A percentile compares a stretch with the other conserved stretches of the same genome.
These are phyloP conservation scores for Physocephala rufipes DNA, from an alignment of 2,888 invertebrate genomes.

Conservation along the genomic window DNA sequence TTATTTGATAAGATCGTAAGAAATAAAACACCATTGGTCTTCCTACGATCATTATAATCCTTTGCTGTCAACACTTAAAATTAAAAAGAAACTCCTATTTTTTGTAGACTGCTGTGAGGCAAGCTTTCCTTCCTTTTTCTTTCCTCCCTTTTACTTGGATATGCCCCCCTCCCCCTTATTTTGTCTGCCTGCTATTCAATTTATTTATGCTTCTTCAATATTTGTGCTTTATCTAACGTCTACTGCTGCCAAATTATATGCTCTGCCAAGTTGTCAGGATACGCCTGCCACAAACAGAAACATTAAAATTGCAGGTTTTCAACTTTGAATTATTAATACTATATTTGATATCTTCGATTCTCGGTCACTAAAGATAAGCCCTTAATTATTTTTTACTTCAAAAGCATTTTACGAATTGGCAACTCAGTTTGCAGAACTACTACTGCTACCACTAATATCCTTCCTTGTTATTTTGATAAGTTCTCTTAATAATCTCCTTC, in stretches of 20 bases:
- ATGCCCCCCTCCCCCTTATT: no score
- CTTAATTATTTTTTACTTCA: no score
- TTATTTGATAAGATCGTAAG: no score
- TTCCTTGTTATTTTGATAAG: not conserved
- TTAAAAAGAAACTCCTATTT: constrained; percentile 25
- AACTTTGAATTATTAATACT: no score
- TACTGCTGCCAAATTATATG: constrained; percentile 11
- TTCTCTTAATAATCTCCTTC: no score
- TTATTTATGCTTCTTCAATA: not conserved
- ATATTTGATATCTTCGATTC: no score
- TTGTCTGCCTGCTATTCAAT: not conserved
- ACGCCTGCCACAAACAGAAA: not conserved
- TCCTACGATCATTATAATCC: constrained; percentile 44
- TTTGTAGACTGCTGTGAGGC: no score
- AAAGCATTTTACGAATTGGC: no score
- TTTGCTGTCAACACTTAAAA: constrained; percentile 57
- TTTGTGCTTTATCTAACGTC: no score
- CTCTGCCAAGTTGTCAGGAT: not conserved
- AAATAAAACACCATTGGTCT: not conserved
- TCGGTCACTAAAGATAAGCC: no score
- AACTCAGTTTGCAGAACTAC: no score
- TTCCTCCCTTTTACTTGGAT: not conserved
- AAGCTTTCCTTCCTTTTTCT: not conserved
- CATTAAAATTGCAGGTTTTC: constrained; percentile 1
- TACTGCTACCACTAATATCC: no score